phyloP scores from a whole-genome alignment of 2,113 vertebrate genomes.

The Myodes glareolus region DNA sequence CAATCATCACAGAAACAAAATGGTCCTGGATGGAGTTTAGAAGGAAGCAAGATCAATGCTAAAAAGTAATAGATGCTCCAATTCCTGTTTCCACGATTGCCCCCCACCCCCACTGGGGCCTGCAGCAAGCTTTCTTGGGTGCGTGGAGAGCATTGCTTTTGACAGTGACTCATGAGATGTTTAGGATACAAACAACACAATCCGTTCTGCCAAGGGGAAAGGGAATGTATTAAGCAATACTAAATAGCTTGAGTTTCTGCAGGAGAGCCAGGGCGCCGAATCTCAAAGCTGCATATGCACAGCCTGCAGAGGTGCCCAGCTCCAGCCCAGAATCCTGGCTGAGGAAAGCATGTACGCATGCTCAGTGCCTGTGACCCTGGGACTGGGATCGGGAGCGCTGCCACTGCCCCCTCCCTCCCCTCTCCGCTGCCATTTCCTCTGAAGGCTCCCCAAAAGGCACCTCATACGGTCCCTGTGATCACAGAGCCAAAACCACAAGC shows the following conservation, averaged over 20 bases:
- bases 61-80: neutral
- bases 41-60: constrained; percentile 23
- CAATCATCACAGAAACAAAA: constrained; percentile 19
- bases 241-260: neutral
- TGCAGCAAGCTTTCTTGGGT: neutral
- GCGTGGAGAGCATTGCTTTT: neutral
- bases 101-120: neutral
- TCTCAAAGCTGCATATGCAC: neutral
- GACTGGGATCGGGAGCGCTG: neutral
- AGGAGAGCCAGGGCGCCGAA: neutral
- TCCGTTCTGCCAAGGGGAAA: neutral
- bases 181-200: neutral
- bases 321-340: neutral
- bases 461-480: neutral
- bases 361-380: neutral
- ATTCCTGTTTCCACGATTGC: neutral
- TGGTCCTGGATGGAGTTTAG: neutral
- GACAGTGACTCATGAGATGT: neutral
- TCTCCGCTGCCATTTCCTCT: neutral
- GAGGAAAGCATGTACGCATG: neutral
- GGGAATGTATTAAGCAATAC: neutral
- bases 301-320: neutral
- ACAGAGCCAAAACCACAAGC: neutral
- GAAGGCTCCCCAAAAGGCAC: neutral
- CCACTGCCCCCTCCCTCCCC: neutral